These are phyloP conservation scores for Spodoptera picta DNA, from an alignment of 2,888 invertebrate species.

Conservation along the genomic window DNA sequence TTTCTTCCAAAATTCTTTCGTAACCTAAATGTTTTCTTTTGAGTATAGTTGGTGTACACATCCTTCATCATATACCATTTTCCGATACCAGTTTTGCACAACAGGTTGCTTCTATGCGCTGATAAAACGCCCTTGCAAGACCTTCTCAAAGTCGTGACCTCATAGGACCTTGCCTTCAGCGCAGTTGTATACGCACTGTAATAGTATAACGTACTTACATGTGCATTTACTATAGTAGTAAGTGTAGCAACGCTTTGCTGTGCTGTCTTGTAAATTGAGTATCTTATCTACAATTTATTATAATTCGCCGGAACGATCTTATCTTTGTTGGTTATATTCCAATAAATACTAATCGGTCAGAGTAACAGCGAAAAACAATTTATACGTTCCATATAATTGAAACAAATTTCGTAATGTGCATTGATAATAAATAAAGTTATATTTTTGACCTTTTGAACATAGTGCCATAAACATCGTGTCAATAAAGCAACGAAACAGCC, in stretches of 20 bases:
- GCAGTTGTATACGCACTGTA: slow-evolving; percentile 57
- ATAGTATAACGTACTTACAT: slow-evolving; percentile 19
- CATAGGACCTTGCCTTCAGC: slow-evolving; percentile 79
- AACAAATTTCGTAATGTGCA: too few relatives aligned
- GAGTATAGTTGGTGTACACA: slow-evolving; percentile 29
- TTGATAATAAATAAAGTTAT: too few relatives aligned
- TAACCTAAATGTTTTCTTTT: slow-evolving; percentile 7
- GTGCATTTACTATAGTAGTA: background rate
- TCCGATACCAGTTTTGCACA: slow-evolving; percentile 69
- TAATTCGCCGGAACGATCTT: too few relatives aligned
- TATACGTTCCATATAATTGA: too few relatives aligned
- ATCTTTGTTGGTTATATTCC: too few relatives aligned
- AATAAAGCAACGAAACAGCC: too few relatives aligned
- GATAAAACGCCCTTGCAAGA: slow-evolving; percentile 79
- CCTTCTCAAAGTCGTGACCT: slow-evolving; percentile 86
- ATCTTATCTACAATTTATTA: too few relatives aligned
- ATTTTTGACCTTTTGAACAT: too few relatives aligned
- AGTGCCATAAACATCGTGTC: too few relatives aligned
- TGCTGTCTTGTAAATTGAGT: background rate
- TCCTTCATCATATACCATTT: slow-evolving; percentile 59
- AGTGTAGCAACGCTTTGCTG: slow-evolving; percentile 18
- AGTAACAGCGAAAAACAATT: too few relatives aligned
- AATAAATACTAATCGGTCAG: too few relatives aligned
- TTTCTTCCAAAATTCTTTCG: background rate
- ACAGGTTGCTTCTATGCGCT: slow-evolving; percentile 60